phyloP scores from a whole-genome alignment of 2,113 vertebrate genomes.

The Dascyllus trimaculatus region DNA sequence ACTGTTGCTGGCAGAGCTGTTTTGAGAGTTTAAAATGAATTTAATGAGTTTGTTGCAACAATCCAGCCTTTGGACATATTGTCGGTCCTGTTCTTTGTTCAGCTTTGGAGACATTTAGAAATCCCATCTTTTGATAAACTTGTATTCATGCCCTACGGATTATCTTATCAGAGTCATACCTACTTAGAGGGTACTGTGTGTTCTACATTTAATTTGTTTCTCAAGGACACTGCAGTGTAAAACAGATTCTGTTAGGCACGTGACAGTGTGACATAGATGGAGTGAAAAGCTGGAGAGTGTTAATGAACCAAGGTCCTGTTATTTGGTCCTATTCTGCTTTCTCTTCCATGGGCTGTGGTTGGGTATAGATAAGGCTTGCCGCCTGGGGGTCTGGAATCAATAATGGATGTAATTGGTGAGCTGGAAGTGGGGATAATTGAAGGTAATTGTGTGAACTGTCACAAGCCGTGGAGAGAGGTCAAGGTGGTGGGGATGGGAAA shows the following conservation, averaged over 20 bases:
- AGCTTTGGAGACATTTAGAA: neutral
- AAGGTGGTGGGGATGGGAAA: constrained; percentile 39
- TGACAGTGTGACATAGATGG: constrained; percentile 34
- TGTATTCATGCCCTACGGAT: neutral
- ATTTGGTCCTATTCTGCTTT: constrained; percentile 61
- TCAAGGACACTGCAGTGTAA: constrained; percentile 40
- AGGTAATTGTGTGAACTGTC: constrained; percentile 77
- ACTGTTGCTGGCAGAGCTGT: neutral
- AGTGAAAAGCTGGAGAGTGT: constrained; percentile 42
- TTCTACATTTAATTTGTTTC: constrained; percentile 31
- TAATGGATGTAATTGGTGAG: constrained; percentile 80
- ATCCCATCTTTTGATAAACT: neutral
- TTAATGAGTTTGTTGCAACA: neutral
- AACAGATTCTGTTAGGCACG: constrained; percentile 12
- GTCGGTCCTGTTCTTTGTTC: neutral
- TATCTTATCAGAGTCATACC: neutral
- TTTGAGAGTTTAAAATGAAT: neutral
- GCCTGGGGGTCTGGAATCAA: constrained; percentile 76
- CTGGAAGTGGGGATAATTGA: constrained; percentile 84
- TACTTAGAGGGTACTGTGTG: neutral
- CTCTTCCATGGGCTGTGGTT: constrained; percentile 51
- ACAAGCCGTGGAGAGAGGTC: constrained; percentile 56
- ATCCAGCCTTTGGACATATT: no score
- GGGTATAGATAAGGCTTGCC: constrained; percentile 71
- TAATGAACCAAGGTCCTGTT: constrained; percentile 59